Evolutionary conservation across 2,113 vertebrate species (phyloP), one percentile per base, ranked within the genome.

Genomic region (Trogon melanurus): DNA sequence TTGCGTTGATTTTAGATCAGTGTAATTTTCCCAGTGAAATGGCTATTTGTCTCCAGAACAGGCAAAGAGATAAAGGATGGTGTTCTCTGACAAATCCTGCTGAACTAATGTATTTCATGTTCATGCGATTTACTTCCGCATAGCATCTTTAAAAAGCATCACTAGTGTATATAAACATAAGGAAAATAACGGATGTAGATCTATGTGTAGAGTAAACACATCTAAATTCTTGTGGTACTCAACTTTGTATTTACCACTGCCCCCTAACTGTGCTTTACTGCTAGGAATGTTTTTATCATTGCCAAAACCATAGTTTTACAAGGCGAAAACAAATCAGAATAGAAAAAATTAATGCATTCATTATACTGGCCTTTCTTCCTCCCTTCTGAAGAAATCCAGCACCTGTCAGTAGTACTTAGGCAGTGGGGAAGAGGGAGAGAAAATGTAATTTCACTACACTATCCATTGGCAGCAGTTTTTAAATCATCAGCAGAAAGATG

Each of bases 321-420:
- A 71, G 57, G 58, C 54, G 30, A 90, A 88, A 91, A 73, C n/a
- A 73, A 93, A 70, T 89, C 36, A 84, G 57, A 56, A 74, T 6
- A 95, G 90, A 44, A 94, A 95, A 91, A 76, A 50, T 70, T 62
- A 73, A 93, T 90, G 26, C 8, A 9, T 94, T 96, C 56, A 27
- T 80, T 83, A 44, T 47, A 79, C 9, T 62, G 54, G 18, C 17
- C 17, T 72, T 88, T 80, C 80, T 83, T 79, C 18, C n/a, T 82
- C 36, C 69, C 15, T 70, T 25, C 58, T 38, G 10, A 74, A 93
- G 64, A 91, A 91, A 91, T 85, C 44, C 38, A 89, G 56, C 79
- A 86, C 56, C 71, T 86, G n/a, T 85, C 93, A 73, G 38, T 48
- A 86, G 67, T 78, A 66, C 48, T 76, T 84, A 84, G 64, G 41